phyloP scores from a whole-genome alignment of 2,888 invertebrate genomes.

The Atrina japonica region DNA sequence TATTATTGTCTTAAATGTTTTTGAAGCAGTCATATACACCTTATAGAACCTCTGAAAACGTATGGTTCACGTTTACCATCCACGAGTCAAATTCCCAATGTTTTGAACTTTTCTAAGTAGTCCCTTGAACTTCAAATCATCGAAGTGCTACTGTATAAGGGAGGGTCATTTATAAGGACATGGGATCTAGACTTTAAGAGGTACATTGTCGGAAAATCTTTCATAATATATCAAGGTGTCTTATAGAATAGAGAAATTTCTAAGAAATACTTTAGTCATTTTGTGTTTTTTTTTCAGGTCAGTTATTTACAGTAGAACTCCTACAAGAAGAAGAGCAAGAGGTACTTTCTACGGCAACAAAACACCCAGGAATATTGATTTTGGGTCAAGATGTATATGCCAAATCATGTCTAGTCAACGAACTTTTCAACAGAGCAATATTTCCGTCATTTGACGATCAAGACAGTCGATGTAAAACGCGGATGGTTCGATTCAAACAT shows the following conservation, averaged over 20 bases:
- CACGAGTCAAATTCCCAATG: too few species aligned
- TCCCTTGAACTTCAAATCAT: too few species aligned
- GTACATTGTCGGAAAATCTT: not conserved
- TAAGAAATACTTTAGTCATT: not conserved
- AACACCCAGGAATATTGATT: constrained; percentile 87
- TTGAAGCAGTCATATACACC: too few species aligned
- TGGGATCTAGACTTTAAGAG: too few species aligned
- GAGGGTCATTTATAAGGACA: too few species aligned
- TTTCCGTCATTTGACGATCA: constrained; percentile 83
- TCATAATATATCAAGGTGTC: not conserved
- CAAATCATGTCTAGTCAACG: constrained; percentile 88
- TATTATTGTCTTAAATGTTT: too few species aligned
- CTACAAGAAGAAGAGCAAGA: constrained; percentile 77
- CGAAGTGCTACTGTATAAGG: too few species aligned
- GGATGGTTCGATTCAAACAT: constrained; percentile 85
- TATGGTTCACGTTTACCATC: too few species aligned
- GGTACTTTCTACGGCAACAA: constrained; percentile 79
- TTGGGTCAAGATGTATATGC: constrained; percentile 88
- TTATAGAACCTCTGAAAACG: too few species aligned
- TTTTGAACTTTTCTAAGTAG: too few species aligned
- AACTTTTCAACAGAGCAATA: constrained; percentile 86
- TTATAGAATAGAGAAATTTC: too few species aligned
- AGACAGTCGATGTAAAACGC: constrained; percentile 83
- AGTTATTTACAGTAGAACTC: constrained; percentile 71
- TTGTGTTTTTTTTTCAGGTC: constrained; percentile 67